Evolutionary conservation across 1,140 invertebrate genomes (phyloP).

Genomic region (Holotrichia oblita): DNA sequence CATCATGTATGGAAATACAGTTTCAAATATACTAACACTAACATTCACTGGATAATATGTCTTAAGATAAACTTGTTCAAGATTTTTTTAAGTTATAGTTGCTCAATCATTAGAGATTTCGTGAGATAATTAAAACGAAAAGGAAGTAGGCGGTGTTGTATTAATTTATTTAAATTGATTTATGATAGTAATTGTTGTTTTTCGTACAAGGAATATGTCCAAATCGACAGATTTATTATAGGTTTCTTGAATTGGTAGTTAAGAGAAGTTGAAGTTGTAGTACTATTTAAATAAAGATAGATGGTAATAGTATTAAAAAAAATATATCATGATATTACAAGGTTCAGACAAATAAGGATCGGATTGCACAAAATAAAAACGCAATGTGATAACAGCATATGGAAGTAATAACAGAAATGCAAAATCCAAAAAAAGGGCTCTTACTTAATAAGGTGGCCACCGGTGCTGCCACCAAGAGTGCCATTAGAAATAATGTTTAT

Average conservation of each 20-base stretch:
- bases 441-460: no score
- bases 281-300: not conserved
- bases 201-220: not conserved
- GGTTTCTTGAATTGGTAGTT: not conserved
- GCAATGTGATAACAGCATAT: no score
- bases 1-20: not conserved
- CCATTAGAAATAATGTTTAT: no score
- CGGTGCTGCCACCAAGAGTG: no score
- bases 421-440: no score
- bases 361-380: no score
- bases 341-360: no score
- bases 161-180: slow-evolving; percentile 32
- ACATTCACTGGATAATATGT: not conserved
- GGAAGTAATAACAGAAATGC: no score
- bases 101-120: slow-evolving; percentile 14
- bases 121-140: slow-evolving; percentile 33
- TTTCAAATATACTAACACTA: not conserved
- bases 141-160: slow-evolving; percentile 10
- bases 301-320: not conserved
- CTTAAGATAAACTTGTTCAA: slow-evolving; percentile 8
- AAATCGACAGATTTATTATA: slow-evolving; percentile 26
- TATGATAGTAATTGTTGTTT: slow-evolving; percentile 16
- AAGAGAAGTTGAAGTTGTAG: not conserved
- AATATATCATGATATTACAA: not conserved
- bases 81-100: slow-evolving; percentile 1